These are phyloP conservation scores for Fratercula arctica DNA, from an alignment of 2,797 vertebrate species.

Conservation along the genomic window DNA sequence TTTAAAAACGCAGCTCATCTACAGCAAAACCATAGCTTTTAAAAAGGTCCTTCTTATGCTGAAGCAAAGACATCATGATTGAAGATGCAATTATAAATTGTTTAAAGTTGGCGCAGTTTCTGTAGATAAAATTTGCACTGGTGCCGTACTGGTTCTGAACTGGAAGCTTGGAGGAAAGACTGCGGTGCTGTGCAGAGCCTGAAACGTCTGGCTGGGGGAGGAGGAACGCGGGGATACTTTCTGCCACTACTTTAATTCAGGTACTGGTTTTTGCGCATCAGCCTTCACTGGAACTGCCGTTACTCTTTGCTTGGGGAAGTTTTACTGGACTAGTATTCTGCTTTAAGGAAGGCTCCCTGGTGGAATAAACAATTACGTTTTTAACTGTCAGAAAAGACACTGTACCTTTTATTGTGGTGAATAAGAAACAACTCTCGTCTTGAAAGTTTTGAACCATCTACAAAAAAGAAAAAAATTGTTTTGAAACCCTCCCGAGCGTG, in stretches of 20 bases:
- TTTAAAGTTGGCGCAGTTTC: background rate
- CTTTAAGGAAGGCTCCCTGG: background rate
- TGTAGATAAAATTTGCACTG: background rate
- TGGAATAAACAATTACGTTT: background rate
- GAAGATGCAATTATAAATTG: background rate
- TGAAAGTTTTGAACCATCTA: slow-evolving; percentile 96
- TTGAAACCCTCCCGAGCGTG: background rate
- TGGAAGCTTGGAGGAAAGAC: background rate
- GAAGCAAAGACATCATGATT: background rate
- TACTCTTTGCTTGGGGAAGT: background rate
- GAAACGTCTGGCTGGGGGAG: background rate
- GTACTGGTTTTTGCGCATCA: background rate
- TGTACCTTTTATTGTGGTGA: slow-evolving; percentile 91
- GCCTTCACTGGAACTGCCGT: background rate
- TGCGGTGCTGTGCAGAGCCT: background rate
- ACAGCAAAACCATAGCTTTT: background rate
- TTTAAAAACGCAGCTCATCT: background rate
- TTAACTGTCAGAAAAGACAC: background rate
- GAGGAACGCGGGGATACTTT: background rate
- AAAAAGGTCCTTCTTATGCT: background rate
- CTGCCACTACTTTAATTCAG: background rate
- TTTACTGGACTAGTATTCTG: background rate
- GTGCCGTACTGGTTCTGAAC: background rate
- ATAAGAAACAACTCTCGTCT: slow-evolving; percentile 93
- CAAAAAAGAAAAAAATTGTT: slow-evolving; percentile 12